These are phyloP conservation scores for Argentina silus DNA, from an alignment of 2,797 vertebrate genomes.

Conservation along the genomic window DNA sequence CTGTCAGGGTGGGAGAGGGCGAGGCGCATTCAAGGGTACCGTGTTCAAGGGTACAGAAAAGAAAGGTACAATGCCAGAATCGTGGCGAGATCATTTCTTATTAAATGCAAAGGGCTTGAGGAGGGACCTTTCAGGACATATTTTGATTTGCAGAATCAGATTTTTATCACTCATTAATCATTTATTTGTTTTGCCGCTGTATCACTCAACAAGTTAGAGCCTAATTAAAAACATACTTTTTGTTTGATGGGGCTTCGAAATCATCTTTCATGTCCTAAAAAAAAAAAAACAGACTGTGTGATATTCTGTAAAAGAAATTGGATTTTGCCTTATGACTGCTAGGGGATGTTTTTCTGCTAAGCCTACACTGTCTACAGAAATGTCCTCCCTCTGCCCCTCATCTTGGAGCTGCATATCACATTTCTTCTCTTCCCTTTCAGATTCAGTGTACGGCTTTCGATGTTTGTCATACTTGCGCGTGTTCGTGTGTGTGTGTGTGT, in stretches of 20 bases:
- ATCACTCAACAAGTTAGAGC: background rate
- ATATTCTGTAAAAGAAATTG: background rate
- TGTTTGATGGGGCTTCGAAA: background rate
- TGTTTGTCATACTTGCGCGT: background rate
- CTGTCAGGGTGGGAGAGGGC: too few species aligned
- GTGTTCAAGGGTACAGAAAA: too few species aligned
- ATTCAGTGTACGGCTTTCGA: too few species aligned
- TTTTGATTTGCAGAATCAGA: background rate
- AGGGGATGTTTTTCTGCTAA: background rate
- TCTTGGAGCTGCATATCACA: background rate
- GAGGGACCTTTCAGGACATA: background rate
- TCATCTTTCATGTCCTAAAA: background rate
- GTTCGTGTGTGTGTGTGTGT: background rate
- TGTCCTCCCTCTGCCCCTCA: background rate
- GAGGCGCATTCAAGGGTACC: too few species aligned
- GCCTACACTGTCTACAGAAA: too few species aligned
- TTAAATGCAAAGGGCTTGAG: too few species aligned
- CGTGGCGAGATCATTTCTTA: too few species aligned
- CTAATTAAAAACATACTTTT: background rate
- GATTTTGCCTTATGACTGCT: background rate
- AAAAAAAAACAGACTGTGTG: background rate
- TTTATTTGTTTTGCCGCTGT: conserved; percentile 1
- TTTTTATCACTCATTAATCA: background rate
- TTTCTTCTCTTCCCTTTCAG: background rate
- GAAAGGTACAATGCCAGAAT: too few species aligned